Base-by-base conservation (phyloP, 1,140 invertebrate genomes). In the Dreissena polymorpha region DNA sequence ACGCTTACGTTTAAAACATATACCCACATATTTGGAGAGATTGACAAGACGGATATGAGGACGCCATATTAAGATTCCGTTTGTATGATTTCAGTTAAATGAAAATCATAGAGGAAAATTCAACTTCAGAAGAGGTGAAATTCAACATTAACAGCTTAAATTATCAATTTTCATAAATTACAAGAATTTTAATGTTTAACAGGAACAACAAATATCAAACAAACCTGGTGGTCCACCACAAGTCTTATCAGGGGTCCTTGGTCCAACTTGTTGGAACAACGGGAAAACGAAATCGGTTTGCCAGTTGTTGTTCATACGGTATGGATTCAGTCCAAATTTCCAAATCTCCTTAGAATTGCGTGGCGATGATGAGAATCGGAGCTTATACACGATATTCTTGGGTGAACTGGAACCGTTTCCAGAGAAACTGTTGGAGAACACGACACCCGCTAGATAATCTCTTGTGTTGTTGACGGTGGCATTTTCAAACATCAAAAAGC, bases 241-340 rank as follows among this genome's bases (percentile, higher is more conserved):
- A 12, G 6, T 27, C 3, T 67, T 65, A 0, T 93, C 88, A 67
- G 94, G 93, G 49, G 93, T 93, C 76, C 96, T 91, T 12, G 96
- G 96, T 7, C 96, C 96, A 21, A 95, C 93, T 25, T 93, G 89
- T 87, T 96, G 95, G 89, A 95, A 96, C 10, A 95, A 75, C 8
- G 96, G 95, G 91, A 95, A 96, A 49, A 95, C 89, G 13, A 95
- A 92, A 86, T 95, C 94, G 0, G 96, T 96, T 74, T 93, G 92
- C 96, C 96, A 96, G 76, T 94, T 94, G 12, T 93, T 93, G 57
- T 91, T 86, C 23, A 85, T 86, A 53, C 88, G 88, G 23, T 91
- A 88, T 21, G 91, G 88, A 86, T 92, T 92, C 65, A 89, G 84
- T 87, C 93, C 91, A 39, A 39, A 39, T 39, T 39, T 39, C 39